phyloP scores from a whole-genome alignment of 2,113 vertebrate genomes.

The Oenanthe oenanthe region DNA sequence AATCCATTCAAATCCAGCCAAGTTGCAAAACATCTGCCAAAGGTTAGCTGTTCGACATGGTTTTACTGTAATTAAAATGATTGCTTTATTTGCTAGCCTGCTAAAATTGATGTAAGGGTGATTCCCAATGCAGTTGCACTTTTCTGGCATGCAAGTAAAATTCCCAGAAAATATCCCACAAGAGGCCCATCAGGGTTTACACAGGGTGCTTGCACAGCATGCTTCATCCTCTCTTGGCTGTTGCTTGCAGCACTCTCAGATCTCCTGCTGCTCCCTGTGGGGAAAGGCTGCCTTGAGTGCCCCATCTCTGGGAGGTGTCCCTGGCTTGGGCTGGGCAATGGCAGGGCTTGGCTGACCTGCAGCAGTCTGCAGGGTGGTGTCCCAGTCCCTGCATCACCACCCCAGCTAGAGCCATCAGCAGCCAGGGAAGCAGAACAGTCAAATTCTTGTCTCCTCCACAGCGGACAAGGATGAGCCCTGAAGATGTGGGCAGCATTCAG shows the following conservation, averaged over 20 bases:
- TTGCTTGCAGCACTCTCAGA: background rate
- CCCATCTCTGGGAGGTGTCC: background rate
- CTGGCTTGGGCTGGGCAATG: too few relatives aligned
- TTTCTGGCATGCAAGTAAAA: background rate
- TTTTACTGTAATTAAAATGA: background rate
- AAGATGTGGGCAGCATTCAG: background rate
- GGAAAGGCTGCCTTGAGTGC: background rate
- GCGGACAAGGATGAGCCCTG: background rate
- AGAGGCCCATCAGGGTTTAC: background rate
- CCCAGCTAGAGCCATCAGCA: background rate
- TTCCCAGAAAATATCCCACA: background rate
- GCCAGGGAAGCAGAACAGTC: background rate
- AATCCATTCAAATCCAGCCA: background rate
- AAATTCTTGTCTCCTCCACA: background rate
- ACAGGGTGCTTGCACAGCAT: rapidly evolving
- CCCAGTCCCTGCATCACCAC: rapidly evolving
- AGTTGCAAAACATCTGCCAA: background rate
- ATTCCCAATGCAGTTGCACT: background rate
- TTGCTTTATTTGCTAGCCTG: background rate
- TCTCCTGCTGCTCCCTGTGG: rapidly evolving
- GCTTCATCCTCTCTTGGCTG: background rate
- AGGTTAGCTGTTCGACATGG: background rate
- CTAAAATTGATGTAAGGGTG: background rate
- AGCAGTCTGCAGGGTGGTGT: background rate
- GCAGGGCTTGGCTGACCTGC: background rate